These are phyloP conservation scores for Pelosia muscerda DNA, from an alignment of 2,888 invertebrate species.

Conservation along the genomic window DNA sequence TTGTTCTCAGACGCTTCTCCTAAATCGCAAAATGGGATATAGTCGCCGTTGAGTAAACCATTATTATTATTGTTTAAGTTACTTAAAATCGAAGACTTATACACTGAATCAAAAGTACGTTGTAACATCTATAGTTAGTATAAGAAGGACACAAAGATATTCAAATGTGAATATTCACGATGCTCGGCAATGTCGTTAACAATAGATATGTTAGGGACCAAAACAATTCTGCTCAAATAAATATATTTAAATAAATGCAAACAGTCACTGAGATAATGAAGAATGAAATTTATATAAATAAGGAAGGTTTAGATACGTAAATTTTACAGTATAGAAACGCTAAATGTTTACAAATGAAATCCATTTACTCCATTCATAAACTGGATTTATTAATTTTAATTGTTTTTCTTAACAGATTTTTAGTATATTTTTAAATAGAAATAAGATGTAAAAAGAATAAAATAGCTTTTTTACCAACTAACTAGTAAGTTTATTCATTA, in stretches of 20 bases:
- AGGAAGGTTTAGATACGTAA: neutral
- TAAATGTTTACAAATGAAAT: no score
- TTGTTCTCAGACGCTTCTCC: neutral
- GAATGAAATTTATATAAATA: neutral
- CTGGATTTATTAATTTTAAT: no score
- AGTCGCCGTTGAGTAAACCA: neutral
- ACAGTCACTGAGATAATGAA: neutral
- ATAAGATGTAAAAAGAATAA: no score
- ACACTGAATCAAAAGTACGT: neutral
- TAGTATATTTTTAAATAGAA: no score
- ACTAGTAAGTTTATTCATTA: no score
- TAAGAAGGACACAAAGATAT: neutral
- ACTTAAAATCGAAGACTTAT: neutral
- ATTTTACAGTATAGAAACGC: neutral
- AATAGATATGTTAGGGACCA: neutral
- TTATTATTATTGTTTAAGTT: neutral
- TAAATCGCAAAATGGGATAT: neutral
- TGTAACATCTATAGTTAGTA: neutral
- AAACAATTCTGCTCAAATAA: neutral
- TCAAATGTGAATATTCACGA: neutral
- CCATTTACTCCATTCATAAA: no score
- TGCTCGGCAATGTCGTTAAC: neutral
- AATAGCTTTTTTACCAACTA: no score
- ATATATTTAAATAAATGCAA: no score
- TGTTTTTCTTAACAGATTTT: no score